phyloP scores from a whole-genome alignment of 2,113 vertebrate genomes.

The Choloepus hoffmanni region DNA sequence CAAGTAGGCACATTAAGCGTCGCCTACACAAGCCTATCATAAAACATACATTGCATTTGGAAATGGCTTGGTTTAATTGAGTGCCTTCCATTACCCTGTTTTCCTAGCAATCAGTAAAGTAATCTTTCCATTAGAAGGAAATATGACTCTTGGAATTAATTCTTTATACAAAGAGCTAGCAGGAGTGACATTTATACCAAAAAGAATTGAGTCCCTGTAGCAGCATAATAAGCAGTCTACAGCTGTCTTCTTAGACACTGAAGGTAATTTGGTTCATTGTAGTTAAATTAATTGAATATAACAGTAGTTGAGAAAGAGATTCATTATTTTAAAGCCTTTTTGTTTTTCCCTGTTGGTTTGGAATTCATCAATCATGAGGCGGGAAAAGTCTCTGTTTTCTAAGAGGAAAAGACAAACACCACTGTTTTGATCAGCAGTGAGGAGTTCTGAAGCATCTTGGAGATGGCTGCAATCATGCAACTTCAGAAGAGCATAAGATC shows the following conservation, averaged over 20 bases:
- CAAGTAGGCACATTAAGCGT: constrained; percentile 81
- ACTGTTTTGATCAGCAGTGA: constrained; percentile 37
- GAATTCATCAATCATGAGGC: constrained; percentile 79
- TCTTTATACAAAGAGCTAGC: constrained; percentile 87
- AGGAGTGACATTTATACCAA: constrained; percentile 87
- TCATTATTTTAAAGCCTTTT: constrained; percentile 82
- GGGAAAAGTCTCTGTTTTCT: constrained; percentile 68
- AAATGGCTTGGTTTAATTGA: constrained; percentile 85
- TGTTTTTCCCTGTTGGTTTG: constrained; percentile 86
- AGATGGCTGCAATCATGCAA: neutral
- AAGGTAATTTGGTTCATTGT: constrained; percentile 85
- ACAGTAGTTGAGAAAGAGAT: constrained; percentile 80
- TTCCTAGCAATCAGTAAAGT: constrained; percentile 84
- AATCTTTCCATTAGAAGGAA: constrained; percentile 88
- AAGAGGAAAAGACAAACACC: constrained; percentile 56
- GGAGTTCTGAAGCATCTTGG: neutral
- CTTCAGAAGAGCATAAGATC: constrained; percentile 26
- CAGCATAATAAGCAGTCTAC: constrained; percentile 82
- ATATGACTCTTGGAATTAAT: constrained; percentile 88
- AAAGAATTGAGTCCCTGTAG: constrained; percentile 85
- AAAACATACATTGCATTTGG: constrained; percentile 85
- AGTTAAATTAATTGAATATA: constrained; percentile 83
- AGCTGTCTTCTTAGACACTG: constrained; percentile 85
- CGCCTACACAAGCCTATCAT: constrained; percentile 87
- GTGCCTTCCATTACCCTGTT: constrained; percentile 83